Conservation (phyloP, 2,888 invertebrate species). For the Entomobrya multifasciata region DNA sequence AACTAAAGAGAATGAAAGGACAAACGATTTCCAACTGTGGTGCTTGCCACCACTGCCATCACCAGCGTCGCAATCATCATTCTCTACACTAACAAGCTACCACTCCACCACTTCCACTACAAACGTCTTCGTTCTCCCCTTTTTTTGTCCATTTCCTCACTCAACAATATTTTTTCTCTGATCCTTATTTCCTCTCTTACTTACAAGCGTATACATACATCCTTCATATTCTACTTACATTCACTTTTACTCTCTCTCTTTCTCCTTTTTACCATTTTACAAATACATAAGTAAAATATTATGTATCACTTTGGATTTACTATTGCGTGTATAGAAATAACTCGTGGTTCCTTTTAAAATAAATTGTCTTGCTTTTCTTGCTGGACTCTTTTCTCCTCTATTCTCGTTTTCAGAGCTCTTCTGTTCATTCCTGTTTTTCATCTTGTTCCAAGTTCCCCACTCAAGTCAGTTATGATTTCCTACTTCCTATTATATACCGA, state of each 20-base stretch:
- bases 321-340: conserved; percentile 33
- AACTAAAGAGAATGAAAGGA: conserved; percentile 57
- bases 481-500: conserved; percentile 36
- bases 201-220: not conserved
- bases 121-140: conserved; percentile 20
- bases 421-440: conserved; percentile 41
- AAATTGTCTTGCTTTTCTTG: conserved; percentile 23
- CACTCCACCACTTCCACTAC: not conserved
- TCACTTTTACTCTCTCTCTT: not conserved
- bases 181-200: conserved; percentile 64
- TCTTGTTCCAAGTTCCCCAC: conserved; percentile 39
- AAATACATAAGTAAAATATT: conserved; percentile 52
- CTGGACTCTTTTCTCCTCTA: conserved; percentile 18
- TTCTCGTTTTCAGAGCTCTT: not conserved
- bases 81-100: not conserved
- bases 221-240: not conserved
- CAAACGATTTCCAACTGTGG: conserved; percentile 47
- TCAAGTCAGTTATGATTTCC: conserved; percentile 51
- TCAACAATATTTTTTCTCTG: conserved; percentile 66
- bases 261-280: conserved; percentile 7
- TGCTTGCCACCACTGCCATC: not conserved
- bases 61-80: not conserved
- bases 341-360: conserved; percentile 34
- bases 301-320: conserved; percentile 33
- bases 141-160: conserved; percentile 67